Evolutionary conservation across 2,113 vertebrate genomes (phyloP).

Genomic region (Elanoides forficatus): DNA sequence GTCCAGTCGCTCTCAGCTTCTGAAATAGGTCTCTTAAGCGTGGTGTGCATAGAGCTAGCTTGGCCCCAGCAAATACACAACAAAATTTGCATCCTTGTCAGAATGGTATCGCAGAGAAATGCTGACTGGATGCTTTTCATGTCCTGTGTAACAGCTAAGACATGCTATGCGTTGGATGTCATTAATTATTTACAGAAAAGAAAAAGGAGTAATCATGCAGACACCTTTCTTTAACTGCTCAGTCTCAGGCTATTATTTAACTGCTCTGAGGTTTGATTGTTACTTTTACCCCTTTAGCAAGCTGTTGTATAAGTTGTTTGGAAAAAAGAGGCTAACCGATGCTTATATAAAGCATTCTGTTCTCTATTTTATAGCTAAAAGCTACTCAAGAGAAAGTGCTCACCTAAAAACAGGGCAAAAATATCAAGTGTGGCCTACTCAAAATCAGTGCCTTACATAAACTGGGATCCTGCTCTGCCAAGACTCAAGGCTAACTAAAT

Average conservation of each 20-base stretch:
- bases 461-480: neutral
- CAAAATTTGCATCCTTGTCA: neutral
- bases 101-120: neutral
- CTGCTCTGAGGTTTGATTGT: neutral
- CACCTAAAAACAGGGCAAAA: slow-evolving; percentile 12
- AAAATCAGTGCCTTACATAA: slow-evolving; percentile 11
- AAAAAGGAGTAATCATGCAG: neutral
- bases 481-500: neutral
- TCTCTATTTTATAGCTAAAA: slow-evolving; percentile 21
- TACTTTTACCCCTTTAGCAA: neutral
- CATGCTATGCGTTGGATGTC: neutral
- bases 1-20: neutral
- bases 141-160: neutral
- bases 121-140: neutral
- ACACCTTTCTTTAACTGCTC: neutral
- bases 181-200: neutral
- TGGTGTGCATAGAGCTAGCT: neutral
- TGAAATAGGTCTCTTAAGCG: neutral
- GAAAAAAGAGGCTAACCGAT: neutral
- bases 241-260: slow-evolving; percentile 10
- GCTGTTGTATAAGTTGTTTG: slow-evolving; percentile 44
- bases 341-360: slow-evolving; percentile 42
- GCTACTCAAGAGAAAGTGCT: neutral
- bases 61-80: neutral
- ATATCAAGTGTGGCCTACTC: slow-evolving; percentile 17